Percentiles rank a stretch among this genome's conserved stretches.
These are phyloP conservation scores for Oenanthe oenanthe DNA, from an alignment of 2,113 vertebrate genomes.

Conservation along the genomic window DNA sequence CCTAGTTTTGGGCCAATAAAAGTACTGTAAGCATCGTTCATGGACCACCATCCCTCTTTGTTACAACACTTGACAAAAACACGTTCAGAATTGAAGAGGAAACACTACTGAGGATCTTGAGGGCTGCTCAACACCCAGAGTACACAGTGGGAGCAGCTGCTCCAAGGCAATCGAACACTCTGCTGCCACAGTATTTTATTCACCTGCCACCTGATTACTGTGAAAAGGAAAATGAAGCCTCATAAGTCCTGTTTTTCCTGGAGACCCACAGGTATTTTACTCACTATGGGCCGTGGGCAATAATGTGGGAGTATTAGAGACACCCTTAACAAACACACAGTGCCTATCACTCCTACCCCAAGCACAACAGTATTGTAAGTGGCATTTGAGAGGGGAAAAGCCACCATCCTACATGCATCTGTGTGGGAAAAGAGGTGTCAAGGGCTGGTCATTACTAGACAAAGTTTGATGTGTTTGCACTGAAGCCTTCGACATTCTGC, in stretches of 20 bases:
- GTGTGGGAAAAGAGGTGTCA: neutral
- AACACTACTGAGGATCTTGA: neutral
- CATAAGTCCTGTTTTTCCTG: neutral
- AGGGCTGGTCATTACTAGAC: neutral
- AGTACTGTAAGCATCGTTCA: neutral
- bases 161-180: neutral
- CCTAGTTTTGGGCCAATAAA: neutral
- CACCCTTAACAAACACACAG: fast-evolving
- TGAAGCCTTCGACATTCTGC: constrained; percentile 5
- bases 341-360: neutral
- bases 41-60: fast-evolving
- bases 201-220: neutral
- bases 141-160: neutral
- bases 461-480: neutral
- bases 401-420: fast-evolving
- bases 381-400: neutral
- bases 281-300: fast-evolving
- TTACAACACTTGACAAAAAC: neutral
- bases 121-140: neutral
- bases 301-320: neutral
- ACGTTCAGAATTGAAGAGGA: neutral
- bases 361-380: neutral
- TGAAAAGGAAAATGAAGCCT: neutral
- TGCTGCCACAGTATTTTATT: neutral
- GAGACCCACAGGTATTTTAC: neutral